Conservation (phyloP, 2,797 vertebrate genomes). For the Propithecus deckenii region DNA sequence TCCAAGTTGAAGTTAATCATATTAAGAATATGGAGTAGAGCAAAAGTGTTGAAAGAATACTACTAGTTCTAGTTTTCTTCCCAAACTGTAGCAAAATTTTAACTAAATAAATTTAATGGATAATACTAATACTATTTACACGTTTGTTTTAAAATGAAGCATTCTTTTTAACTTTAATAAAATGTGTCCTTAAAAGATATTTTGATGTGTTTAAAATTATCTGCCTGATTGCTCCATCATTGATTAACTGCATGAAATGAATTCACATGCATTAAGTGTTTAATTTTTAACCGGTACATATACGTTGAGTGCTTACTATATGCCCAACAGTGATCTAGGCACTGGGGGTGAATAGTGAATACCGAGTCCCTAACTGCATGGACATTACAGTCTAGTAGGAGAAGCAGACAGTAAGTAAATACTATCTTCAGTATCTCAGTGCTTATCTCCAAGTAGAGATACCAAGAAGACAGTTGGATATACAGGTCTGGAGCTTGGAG, state of each 20-base stretch:
- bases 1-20: not conserved
- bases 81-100: not conserved
- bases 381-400: not conserved
- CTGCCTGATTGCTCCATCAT: not conserved
- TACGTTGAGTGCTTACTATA: not conserved
- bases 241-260: not conserved
- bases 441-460: not conserved
- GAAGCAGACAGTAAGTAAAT: not conserved
- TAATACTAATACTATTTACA: not conserved
- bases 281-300: not conserved
- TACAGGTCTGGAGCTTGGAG: not conserved
- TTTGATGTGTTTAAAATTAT: not conserved
- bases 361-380: not conserved
- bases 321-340: not conserved
- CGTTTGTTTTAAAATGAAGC: not conserved
- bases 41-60: not conserved
- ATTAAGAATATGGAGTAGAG: not conserved
- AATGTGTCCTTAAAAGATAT: not conserved
- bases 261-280: not conserved
- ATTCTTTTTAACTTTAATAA: not conserved
- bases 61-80: constrained; percentile 6
- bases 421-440: not conserved
- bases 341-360: not conserved
- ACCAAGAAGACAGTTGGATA: not conserved
- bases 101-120: not conserved